These are phyloP conservation scores for Lagopus leucura DNA, from an alignment of 2,113 vertebrate species.

Conservation along the genomic window DNA sequence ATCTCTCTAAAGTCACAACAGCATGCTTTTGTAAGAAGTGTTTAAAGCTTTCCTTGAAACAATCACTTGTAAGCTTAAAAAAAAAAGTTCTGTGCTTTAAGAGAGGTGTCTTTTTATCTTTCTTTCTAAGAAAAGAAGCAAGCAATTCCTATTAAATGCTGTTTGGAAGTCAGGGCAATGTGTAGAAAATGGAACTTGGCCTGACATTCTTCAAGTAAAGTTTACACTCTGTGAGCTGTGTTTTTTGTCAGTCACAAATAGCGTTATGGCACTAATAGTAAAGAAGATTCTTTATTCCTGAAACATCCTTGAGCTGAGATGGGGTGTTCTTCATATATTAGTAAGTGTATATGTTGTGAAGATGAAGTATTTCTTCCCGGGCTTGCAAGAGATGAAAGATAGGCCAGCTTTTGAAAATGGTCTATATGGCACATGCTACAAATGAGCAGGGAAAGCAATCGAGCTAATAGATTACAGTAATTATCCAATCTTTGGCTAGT, in stretches of 20 bases:
- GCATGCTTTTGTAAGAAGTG: slow-evolving; percentile 25
- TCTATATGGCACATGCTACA: slow-evolving; percentile 84
- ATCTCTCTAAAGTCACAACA: neutral
- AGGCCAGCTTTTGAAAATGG: slow-evolving; percentile 82
- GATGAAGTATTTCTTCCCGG: slow-evolving; percentile 74
- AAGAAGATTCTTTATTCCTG: slow-evolving; percentile 73
- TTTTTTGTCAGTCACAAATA: slow-evolving; percentile 79
- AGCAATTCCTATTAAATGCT: slow-evolving; percentile 57
- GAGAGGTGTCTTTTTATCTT: slow-evolving; percentile 55
- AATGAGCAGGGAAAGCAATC: slow-evolving; percentile 85
- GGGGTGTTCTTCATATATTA: slow-evolving; percentile 72
- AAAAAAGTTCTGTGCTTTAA: neutral
- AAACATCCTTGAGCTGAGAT: slow-evolving; percentile 73
- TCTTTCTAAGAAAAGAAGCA: slow-evolving; percentile 27
- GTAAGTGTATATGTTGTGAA: slow-evolving; percentile 66
- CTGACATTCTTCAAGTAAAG: slow-evolving; percentile 73
- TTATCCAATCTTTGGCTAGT: slow-evolving; percentile 90
- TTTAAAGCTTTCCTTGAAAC: slow-evolving; percentile 35
- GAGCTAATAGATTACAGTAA: slow-evolving; percentile 91
- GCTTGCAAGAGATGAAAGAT: slow-evolving; percentile 85
- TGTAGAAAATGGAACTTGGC: slow-evolving; percentile 66
- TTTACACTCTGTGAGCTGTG: slow-evolving; percentile 69
- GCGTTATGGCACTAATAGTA: slow-evolving; percentile 71
- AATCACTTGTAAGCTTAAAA: slow-evolving; percentile 16
- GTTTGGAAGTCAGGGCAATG: slow-evolving; percentile 67